Conservation (phyloP, 35 echinoderm and acorn worm species). For the Heliocidaris erythrogramma region DNA sequence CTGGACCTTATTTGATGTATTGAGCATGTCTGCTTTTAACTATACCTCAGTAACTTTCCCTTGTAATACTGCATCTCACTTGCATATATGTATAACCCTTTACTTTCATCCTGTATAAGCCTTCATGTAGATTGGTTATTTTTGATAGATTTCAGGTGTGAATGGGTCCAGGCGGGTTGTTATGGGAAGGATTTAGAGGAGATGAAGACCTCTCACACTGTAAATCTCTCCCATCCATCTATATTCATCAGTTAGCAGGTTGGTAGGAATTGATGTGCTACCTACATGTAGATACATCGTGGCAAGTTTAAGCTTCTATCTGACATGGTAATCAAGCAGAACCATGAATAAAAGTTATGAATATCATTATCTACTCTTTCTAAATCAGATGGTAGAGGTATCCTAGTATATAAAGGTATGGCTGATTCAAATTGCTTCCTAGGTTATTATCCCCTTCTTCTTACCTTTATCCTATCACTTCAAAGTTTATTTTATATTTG, state of each 20-base stretch:
- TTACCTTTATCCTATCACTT: too few relatives aligned
- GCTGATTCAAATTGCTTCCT: too few relatives aligned
- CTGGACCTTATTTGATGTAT: too few relatives aligned
- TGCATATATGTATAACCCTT: too few relatives aligned
- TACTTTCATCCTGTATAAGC: too few relatives aligned
- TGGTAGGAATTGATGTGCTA: not conserved
- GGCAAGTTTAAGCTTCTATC: not conserved
- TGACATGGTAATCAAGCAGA: not conserved
- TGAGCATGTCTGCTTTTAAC: too few relatives aligned
- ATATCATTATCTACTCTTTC: not conserved
- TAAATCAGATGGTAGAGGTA: not conserved
- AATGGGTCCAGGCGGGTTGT: not conserved
- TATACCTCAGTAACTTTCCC: too few relatives aligned
- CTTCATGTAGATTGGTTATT: not conserved
- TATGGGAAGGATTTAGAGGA: conserved; percentile 6
- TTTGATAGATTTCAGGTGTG: not conserved
- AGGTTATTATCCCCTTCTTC: too few relatives aligned
- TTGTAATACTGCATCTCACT: too few relatives aligned
- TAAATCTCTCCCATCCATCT: conserved; percentile 15
- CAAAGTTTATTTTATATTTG: too few relatives aligned
- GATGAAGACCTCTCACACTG: conserved; percentile 14
- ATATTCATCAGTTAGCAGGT: not conserved
- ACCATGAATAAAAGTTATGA: not conserved
- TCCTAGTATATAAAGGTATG: too few relatives aligned
- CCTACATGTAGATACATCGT: not conserved